A percentile compares a stretch with the other conserved stretches of the same genome.
Conservation (phyloP, 2,888 invertebrate genomes). For the Phyto melanocephala region DNA sequence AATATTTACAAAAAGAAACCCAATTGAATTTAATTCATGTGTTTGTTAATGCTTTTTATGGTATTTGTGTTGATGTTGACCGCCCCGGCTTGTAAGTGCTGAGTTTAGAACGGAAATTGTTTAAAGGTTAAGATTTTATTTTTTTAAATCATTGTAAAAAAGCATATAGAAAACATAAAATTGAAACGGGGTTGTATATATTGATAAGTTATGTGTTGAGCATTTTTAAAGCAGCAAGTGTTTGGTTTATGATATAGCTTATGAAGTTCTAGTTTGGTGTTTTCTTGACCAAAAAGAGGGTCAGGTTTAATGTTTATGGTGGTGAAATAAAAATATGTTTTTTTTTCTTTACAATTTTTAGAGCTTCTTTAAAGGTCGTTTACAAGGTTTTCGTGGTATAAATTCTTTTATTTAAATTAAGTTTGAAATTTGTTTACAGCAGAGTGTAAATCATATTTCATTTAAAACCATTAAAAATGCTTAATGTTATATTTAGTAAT, state of each 20-base stretch:
- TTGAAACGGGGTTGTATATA: conserved; percentile 11
- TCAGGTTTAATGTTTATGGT: conserved; percentile 57
- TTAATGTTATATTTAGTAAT: no score
- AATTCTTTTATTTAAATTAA: no score
- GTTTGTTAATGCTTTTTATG: neutral
- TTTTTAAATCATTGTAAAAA: conserved; percentile 26
- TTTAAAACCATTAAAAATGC: no score
- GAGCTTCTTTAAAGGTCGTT: neutral
- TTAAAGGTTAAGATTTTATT: conserved; percentile 60
- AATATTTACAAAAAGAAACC: conserved; percentile 26
- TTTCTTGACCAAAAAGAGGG: conserved; percentile 48
- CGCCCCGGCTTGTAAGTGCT: conserved; percentile 42
- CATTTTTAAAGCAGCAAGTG: neutral
- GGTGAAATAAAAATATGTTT: neutral
- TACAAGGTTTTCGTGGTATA: conserved; percentile 3
- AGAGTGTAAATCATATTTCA: no score
- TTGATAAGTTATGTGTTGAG: neutral
- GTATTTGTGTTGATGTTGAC: conserved; percentile 15
- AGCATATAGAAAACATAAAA: conserved; percentile 8
- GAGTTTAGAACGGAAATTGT: conserved; percentile 60
- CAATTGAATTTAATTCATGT: conserved; percentile 26
- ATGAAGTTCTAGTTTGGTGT: conserved; percentile 30
- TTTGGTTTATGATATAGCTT: neutral
- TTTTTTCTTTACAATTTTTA: neutral
- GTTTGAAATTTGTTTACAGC: no score